Conservation (phyloP, 2,113 vertebrate genomes). For the Callopanchax toddi region DNA sequence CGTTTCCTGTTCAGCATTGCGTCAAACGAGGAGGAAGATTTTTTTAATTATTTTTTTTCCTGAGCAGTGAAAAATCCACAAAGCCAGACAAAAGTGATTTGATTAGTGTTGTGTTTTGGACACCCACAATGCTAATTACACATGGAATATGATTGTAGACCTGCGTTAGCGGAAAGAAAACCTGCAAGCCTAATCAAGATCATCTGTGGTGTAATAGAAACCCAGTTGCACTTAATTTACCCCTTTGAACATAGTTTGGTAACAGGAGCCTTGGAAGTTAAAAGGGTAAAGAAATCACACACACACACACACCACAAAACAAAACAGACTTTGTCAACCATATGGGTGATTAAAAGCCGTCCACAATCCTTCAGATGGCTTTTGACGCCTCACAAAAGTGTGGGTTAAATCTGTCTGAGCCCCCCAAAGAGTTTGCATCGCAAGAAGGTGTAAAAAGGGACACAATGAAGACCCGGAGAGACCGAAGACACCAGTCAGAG, state of each 20-base stretch:
- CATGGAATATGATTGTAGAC: slow-evolving; percentile 39
- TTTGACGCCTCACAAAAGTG: slow-evolving; percentile 66
- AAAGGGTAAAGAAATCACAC: slow-evolving; percentile 17
- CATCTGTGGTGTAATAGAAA: slow-evolving; percentile 57
- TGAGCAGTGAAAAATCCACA: slow-evolving; percentile 32
- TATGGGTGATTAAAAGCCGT: slow-evolving; percentile 74
- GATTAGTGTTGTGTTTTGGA: slow-evolving; percentile 55
- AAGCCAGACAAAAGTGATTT: slow-evolving; percentile 53
- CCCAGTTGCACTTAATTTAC: slow-evolving; percentile 34
- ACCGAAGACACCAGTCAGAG: slow-evolving; percentile 17
- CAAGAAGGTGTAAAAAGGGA: slow-evolving; percentile 66
- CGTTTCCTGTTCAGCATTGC: neutral
- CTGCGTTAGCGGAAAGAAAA: slow-evolving; percentile 9
- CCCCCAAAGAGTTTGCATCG: slow-evolving; percentile 41
- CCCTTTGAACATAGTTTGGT: slow-evolving; percentile 28
- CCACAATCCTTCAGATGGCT: slow-evolving; percentile 64
- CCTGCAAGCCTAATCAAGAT: slow-evolving; percentile 34
- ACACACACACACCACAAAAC: slow-evolving; percentile 39
- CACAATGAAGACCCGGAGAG: slow-evolving; percentile 35
- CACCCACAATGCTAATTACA: slow-evolving; percentile 60
- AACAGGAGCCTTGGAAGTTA: slow-evolving; percentile 16
- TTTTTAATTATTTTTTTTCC: neutral
- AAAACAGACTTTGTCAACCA: slow-evolving; percentile 66
- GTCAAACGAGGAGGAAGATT: slow-evolving; percentile 35
- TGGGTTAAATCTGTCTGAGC: slow-evolving; percentile 63